These are phyloP conservation scores for Atractosteus spatula DNA, from an alignment of 2,113 vertebrate genomes.

Conservation along the genomic window DNA sequence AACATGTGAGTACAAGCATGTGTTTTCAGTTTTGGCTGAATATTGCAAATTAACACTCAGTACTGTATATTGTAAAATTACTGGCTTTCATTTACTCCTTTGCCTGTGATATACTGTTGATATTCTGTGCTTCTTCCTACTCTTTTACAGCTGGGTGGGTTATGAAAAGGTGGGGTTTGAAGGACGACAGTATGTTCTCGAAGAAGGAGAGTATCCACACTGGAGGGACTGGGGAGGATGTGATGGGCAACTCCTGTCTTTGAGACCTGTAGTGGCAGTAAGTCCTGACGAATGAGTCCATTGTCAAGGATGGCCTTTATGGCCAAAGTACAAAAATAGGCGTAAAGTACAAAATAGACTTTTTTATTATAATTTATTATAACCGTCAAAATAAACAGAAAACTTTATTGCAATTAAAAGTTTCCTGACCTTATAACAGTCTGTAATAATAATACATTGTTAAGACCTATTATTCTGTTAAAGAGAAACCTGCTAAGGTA, in stretches of 20 bases:
- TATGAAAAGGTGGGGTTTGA: slow-evolving; percentile 83
- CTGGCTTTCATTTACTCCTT: background rate
- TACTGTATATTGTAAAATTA: background rate
- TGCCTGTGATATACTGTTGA: too few relatives aligned
- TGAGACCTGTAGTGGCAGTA: slow-evolving; percentile 79
- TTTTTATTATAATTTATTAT: background rate
- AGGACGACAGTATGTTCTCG: slow-evolving; percentile 89
- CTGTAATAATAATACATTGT: background rate
- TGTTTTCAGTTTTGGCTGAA: background rate
- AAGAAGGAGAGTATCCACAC: slow-evolving; percentile 85
- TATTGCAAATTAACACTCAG: background rate
- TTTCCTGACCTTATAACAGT: slow-evolving; percentile 11
- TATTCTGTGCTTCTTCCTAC: background rate
- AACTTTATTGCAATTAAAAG: background rate
- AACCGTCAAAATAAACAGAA: background rate
- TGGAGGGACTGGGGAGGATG: slow-evolving; percentile 87
- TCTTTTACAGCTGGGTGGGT: slow-evolving; percentile 79
- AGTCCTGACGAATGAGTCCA: slow-evolving; percentile 43
- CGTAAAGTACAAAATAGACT: background rate
- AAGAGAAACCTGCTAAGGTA: too few relatives aligned
- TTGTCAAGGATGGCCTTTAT: background rate
- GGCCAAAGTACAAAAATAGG: background rate
- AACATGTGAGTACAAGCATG: background rate
- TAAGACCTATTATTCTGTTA: too few relatives aligned
- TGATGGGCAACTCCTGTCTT: slow-evolving; percentile 68